Evolutionary conservation across 2,797 vertebrate species (phyloP), one percentile per base, ranked within the genome.

Genomic region (Megalops cyprinoides): DNA sequence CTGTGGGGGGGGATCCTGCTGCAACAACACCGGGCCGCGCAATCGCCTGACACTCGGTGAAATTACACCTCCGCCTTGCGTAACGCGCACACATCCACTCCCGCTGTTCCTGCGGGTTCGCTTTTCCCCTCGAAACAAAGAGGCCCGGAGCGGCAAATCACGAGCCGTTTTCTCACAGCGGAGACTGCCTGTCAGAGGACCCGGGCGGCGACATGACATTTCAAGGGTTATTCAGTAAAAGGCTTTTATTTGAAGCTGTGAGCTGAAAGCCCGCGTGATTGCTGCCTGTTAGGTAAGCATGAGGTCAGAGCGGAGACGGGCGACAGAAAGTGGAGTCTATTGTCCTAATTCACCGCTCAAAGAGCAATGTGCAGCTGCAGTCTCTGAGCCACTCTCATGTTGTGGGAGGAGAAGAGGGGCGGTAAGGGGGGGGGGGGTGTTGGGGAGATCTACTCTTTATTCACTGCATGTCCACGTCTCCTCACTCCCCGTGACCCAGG

Each of bases 1-100:
- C 37, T 37, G 60, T 20, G 46, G 12, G 60, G 34, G 5, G 20
- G 34, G 60, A 20, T n/a, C 60, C 55, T 77, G 53, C 15, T 18
- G 37, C 77, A 78, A 20, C 49, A 31, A 15, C 46, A 34, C 73
- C 73, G 39, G 28, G 2, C 67, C 51, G 60, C 48, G n/a, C 69
- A 69, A 79, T 15, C 10, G 42, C 62, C 49, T 44, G 3, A 49
- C 28, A 3, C 34, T 55, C 20, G 9, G 48, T 6, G 56, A 53
- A 48, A 73, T 28, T 48, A 25, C 78, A 73, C 65, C 49, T 20
- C 48, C 37, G 34, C 48, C 78, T 79, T 79, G 67, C 14, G 25
- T 79, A 79, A 56, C 51, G 56, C 8, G 49, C n/a, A 65, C n/a
- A 65, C 42, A 53, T 37, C 67, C 25, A 20, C 20, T 73, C 78